These are phyloP conservation scores for Columbina picui DNA, from an alignment of 2,113 vertebrate species.

Conservation along the genomic window DNA sequence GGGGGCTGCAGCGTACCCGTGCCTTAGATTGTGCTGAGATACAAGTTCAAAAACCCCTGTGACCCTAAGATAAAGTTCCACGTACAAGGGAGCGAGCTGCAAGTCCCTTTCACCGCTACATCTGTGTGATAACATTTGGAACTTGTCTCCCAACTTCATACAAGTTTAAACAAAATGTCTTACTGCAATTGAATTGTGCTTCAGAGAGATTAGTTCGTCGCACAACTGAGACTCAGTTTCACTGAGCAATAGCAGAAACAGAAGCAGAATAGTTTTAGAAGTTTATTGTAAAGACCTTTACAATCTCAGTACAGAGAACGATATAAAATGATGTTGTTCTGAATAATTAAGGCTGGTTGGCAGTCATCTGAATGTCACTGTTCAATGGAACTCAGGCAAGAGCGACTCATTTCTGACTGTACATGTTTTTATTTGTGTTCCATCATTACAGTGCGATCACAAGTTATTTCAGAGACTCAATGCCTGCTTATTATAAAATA, in stretches of 20 bases:
- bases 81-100: not conserved
- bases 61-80: not conserved
- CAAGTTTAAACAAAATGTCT: not conserved
- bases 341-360: slow-evolving; percentile 58
- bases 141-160: not conserved
- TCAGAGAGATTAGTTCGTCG: not conserved
- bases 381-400: slow-evolving; percentile 37
- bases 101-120: not conserved
- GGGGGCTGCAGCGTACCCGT: no score
- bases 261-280: not conserved
- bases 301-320: slow-evolving; percentile 18
- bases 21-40: not conserved
- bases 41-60: not conserved
- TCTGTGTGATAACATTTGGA: not conserved
- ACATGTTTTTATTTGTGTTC: slow-evolving; percentile 76
- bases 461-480: slow-evolving; percentile 50
- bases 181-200: not conserved
- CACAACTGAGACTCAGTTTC: not conserved
- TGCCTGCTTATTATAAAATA: slow-evolving; percentile 79
- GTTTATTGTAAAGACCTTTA: slow-evolving; percentile 64
- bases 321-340: slow-evolving; percentile 34
- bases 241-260: slow-evolving; percentile 35
- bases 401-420: slow-evolving; percentile 33
- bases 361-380: slow-evolving; percentile 32
- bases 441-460: slow-evolving; percentile 54